These are phyloP conservation scores for Danio kyathit DNA, from an alignment of 2,797 vertebrate species.

Conservation along the genomic window DNA sequence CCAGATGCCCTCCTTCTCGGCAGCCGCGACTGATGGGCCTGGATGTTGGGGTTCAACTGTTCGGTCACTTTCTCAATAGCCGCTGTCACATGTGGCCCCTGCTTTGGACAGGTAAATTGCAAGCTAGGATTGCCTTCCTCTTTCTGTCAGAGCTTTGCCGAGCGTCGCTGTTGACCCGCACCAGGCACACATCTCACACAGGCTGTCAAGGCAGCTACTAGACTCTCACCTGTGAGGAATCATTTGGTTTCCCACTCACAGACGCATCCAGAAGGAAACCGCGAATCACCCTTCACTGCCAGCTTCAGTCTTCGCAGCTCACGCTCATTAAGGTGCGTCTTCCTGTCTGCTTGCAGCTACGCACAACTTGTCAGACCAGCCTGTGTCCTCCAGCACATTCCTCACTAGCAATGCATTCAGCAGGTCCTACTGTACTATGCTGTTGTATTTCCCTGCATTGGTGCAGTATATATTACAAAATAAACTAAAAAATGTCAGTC, in stretches of 20 bases:
- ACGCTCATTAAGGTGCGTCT: constrained; percentile 27
- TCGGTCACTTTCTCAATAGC: constrained; percentile 26
- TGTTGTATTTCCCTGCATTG: neutral
- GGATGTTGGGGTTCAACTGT: constrained; percentile 18
- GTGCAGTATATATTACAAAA: neutral
- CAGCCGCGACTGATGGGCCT: constrained; percentile 6
- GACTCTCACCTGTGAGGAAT: constrained; percentile 8
- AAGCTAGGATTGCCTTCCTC: constrained; percentile 20
- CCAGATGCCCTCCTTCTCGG: neutral
- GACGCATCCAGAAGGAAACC: neutral
- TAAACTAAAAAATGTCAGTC: neutral
- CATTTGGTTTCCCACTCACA: neutral
- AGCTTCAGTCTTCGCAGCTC: constrained; percentile 1
- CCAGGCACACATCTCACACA: constrained; percentile 4
- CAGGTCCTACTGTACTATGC: neutral
- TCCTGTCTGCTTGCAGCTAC: constrained; percentile 1
- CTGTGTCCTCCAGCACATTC: neutral
- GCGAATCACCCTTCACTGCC: constrained; percentile 1
- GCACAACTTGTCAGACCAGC: neutral
- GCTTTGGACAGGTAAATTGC: constrained; percentile 33
- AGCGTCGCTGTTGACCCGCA: constrained; percentile 39
- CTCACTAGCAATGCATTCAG: neutral
- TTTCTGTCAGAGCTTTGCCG: constrained; percentile 29
- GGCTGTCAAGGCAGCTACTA: constrained; percentile 15
- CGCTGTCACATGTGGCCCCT: constrained; percentile 5